These are phyloP conservation scores for Meriones psammophilus DNA, from an alignment of 2,797 vertebrate genomes.

Conservation along the genomic window DNA sequence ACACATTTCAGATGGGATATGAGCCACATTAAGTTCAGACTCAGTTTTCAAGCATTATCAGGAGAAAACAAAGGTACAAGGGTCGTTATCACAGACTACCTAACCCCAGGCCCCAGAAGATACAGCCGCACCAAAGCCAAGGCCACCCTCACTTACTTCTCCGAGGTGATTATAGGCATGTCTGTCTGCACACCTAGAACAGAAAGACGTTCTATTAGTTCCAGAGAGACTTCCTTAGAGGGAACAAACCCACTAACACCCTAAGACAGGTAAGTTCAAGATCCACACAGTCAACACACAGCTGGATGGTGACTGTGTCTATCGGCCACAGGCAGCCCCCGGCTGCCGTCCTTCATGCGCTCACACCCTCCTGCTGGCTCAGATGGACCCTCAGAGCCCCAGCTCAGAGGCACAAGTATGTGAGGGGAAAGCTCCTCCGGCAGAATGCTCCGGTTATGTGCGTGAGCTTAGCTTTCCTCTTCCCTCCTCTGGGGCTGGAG, in stretches of 20 bases:
- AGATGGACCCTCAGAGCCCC: background rate
- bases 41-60: constrained; percentile 31
- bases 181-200: constrained; percentile 84
- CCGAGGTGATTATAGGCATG: constrained; percentile 91
- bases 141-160: constrained; percentile 90
- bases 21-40: constrained; percentile 29
- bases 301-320: background rate
- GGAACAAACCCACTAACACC: background rate
- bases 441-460: background rate
- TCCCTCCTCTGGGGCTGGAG: background rate
- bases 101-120: background rate
- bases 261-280: background rate
- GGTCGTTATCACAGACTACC: background rate
- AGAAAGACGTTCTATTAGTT: constrained; percentile 71
- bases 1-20: constrained; percentile 21
- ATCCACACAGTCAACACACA: background rate
- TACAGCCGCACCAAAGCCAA: background rate
- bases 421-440: background rate
- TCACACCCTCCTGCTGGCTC: background rate
- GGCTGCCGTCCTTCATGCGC: fast-evolving
- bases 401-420: fast-evolving
- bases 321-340: fast-evolving
- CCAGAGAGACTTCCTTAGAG: constrained; percentile 22
- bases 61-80: background rate
- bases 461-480: background rate